phyloP scores from a whole-genome alignment of 1,140 invertebrate species.

The Anoplophora glabripennis region DNA sequence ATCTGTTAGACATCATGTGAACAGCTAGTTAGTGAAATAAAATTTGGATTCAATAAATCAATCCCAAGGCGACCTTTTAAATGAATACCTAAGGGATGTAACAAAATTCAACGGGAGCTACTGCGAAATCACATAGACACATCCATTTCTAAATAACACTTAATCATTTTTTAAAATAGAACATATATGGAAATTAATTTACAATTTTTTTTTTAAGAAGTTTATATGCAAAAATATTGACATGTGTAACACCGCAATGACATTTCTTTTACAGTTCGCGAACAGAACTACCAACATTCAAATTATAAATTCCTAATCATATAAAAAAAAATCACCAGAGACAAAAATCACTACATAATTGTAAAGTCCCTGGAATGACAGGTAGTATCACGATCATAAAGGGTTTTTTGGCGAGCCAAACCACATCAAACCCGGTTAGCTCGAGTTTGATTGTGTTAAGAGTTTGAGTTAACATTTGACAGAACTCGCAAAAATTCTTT shows the following conservation, averaged over 20 bases:
- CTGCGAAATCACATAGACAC: background rate
- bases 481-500: too few species aligned
- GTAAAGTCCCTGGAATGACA: too few species aligned
- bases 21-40: slow-evolving; percentile 23
- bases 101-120: slow-evolving; percentile 17
- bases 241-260: slow-evolving; percentile 46
- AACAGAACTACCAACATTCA: slow-evolving; percentile 33
- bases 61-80: slow-evolving; percentile 34
- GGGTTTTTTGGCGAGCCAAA: too few species aligned
- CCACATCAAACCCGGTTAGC: too few species aligned
- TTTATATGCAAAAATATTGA: slow-evolving; percentile 42
- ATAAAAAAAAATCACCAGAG: too few species aligned
- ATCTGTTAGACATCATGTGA: slow-evolving; percentile 27
- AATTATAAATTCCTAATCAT: too few species aligned
- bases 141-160: background rate
- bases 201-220: slow-evolving; percentile 27
- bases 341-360: too few species aligned
- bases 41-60: slow-evolving; percentile 31
- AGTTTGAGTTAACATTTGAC: too few species aligned
- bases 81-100: slow-evolving; percentile 30
- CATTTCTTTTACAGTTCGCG: slow-evolving; percentile 43
- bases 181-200: slow-evolving; percentile 15
- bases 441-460: too few species aligned
- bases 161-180: slow-evolving; percentile 6
- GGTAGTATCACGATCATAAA: too few species aligned